phyloP scores from a whole-genome alignment of 1,140 invertebrate genomes.

The Drosophila watanabei region DNA sequence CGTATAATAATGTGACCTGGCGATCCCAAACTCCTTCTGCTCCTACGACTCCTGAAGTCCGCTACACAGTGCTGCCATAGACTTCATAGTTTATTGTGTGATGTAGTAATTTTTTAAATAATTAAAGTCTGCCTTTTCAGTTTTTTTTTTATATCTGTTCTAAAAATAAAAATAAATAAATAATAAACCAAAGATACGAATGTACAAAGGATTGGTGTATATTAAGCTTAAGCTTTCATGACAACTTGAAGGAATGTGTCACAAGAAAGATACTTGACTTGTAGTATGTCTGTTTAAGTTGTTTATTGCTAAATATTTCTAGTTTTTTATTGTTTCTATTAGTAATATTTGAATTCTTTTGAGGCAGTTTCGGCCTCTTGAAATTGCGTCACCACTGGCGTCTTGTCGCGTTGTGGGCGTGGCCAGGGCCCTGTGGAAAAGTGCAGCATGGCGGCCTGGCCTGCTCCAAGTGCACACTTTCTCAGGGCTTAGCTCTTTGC shows the following conservation, averaged over 20 bases:
- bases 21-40: conserved; percentile 14
- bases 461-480: conserved; percentile 80
- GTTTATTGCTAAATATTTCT: neutral
- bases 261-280: too few species aligned
- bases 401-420: conserved; percentile 40
- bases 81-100: conserved; percentile 4
- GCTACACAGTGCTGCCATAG: conserved; percentile 11
- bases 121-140: neutral
- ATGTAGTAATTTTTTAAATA: neutral
- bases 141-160: neutral
- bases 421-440: conserved; percentile 40
- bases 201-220: neutral
- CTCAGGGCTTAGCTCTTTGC: conserved; percentile 82
- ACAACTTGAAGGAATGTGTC: too few species aligned
- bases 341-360: neutral
- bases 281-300: too few species aligned
- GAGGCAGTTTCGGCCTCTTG: neutral
- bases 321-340: neutral
- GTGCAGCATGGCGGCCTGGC: conserved; percentile 51
- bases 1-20: conserved; percentile 75
- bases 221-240: too few species aligned
- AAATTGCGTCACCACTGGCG: conserved; percentile 18
- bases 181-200: neutral
- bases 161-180: neutral
- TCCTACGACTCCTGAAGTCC: neutral